A percentile compares a stretch with the other conserved stretches of the same genome.
These are phyloP conservation scores for Drosophila demipolita DNA, from an alignment of 2,888 invertebrate species.

Conservation along the genomic window DNA sequence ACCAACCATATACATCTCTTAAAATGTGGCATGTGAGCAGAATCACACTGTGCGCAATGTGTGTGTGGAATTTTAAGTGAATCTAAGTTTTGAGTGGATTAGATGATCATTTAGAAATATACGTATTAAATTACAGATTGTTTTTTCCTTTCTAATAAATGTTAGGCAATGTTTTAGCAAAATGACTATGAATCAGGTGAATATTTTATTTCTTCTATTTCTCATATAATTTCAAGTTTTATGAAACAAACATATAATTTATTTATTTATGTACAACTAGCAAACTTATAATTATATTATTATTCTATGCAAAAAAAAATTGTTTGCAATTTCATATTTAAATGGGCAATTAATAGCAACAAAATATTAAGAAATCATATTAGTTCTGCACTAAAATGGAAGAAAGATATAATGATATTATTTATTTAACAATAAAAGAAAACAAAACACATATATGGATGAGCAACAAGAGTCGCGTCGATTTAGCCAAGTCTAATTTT, in stretches of 20 bases:
- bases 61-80: slow-evolving; percentile 47
- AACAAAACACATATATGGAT: background rate
- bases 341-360: background rate
- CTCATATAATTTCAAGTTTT: background rate
- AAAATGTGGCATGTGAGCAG: slow-evolving; percentile 5
- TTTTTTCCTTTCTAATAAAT: background rate
- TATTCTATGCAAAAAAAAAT: too few relatives aligned
- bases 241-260: background rate
- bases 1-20: background rate
- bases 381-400: too few relatives aligned
- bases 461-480: background rate
- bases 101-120: slow-evolving; percentile 24
- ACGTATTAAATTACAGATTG: background rate
- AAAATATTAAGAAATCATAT: background rate
- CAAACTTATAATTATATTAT: background rate
- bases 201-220: background rate
- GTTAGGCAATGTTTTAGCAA: background rate
- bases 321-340: too few relatives aligned
- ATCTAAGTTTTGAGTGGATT: slow-evolving; percentile 37
- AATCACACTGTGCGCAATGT: slow-evolving; percentile 39
- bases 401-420: background rate
- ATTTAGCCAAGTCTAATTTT: background rate
- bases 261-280: background rate
- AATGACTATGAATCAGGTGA: background rate
- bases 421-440: background rate